Evolutionary conservation across 2,888 invertebrate genomes (phyloP).

Genomic region (Chrysolina oricalcia): DNA sequence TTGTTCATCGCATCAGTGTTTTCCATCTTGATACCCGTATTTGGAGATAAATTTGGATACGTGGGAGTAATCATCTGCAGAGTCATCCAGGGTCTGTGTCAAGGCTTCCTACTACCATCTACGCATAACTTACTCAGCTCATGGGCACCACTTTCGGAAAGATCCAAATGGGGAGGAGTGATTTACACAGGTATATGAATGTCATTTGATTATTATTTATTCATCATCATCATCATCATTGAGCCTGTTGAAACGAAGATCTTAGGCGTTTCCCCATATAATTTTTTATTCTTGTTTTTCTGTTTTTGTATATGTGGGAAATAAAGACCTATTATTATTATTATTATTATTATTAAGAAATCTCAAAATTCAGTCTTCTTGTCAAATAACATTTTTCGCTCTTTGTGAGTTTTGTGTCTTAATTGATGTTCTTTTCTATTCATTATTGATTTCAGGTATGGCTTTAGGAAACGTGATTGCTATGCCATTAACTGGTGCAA

Average conservation of each 20-base stretch:
- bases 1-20: constrained; percentile 78
- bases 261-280: too few relatives aligned
- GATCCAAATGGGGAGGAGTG: constrained; percentile 79
- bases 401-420: too few relatives aligned
- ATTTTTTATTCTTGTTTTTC: too few relatives aligned
- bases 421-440: too few relatives aligned
- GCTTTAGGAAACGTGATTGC: constrained; percentile 84
- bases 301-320: too few relatives aligned
- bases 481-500: constrained; percentile 79
- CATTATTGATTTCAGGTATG: constrained; percentile 45
- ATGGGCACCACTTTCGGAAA: constrained; percentile 82
- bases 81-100: constrained; percentile 82
- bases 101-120: constrained; percentile 83
- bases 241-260: too few relatives aligned
- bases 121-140: constrained; percentile 84
- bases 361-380: too few relatives aligned
- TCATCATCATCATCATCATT: too few relatives aligned
- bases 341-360: too few relatives aligned
- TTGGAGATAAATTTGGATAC: constrained; percentile 78
- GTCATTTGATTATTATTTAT: background rate
- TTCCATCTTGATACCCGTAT: constrained; percentile 79
- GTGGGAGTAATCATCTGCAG: constrained; percentile 78
- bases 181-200: constrained; percentile 74
- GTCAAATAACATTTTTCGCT: too few relatives aligned
- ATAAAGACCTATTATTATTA: too few relatives aligned